phyloP scores from a whole-genome alignment of 2,113 vertebrate genomes.

The Dromiciops gliroides region DNA sequence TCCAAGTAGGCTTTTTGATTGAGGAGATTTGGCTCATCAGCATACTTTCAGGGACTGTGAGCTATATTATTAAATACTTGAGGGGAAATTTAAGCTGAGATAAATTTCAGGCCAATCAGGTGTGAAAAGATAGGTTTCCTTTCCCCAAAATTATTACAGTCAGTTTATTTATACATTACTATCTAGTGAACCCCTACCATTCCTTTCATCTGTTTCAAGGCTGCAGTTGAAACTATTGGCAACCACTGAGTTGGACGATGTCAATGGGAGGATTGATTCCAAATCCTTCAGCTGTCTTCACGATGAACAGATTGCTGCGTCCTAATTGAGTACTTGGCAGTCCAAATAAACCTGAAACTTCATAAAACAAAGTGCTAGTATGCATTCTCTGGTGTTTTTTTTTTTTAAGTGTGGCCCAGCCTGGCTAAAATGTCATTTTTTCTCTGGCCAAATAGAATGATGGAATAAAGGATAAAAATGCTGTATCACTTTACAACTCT shows the following conservation, averaged over 20 bases:
- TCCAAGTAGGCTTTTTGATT: constrained; percentile 22
- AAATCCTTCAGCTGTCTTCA: neutral
- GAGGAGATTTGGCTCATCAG: neutral
- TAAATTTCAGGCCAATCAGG: neutral
- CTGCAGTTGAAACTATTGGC: neutral
- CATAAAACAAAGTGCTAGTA: neutral
- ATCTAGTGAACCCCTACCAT: neutral
- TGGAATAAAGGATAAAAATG: neutral
- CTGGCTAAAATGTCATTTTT: neutral
- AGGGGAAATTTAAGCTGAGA: constrained; percentile 28
- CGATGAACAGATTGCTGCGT: neutral
- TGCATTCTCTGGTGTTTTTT: neutral
- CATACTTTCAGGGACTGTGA: constrained; percentile 7
- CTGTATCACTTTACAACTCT: neutral
- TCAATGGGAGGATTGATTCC: neutral
- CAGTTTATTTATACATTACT: neutral
- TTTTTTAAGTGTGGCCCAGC: neutral
- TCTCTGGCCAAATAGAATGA: neutral
- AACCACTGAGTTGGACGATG: neutral
- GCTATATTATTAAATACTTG: constrained; percentile 15
- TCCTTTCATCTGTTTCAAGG: constrained; percentile 10
- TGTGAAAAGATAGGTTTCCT: constrained; percentile 33
- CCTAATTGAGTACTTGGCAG: neutral
- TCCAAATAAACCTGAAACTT: neutral
- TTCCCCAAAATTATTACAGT: constrained; percentile 7